These are phyloP conservation scores for Thunnus thynnus DNA, from an alignment of 2,113 vertebrate genomes.

Conservation along the genomic window DNA sequence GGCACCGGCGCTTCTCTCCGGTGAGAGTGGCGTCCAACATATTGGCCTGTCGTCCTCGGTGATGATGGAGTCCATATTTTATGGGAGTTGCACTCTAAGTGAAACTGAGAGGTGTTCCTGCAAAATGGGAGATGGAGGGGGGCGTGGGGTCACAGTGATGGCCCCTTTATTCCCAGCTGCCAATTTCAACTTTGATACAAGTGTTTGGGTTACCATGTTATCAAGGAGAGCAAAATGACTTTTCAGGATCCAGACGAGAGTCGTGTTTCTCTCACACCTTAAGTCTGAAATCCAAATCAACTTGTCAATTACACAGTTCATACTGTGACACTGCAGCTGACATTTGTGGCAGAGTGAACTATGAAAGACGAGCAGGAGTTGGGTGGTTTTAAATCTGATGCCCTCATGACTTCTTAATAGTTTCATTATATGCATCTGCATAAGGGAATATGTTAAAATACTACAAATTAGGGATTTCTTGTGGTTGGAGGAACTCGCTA, in stretches of 20 bases:
- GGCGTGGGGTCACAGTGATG: slow-evolving; percentile 56
- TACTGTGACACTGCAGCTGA: background rate
- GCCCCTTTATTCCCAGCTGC: slow-evolving; percentile 66
- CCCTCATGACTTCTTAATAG: background rate
- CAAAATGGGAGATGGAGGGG: slow-evolving; percentile 64
- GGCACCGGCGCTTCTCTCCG: slow-evolving; percentile 62
- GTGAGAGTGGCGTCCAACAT: slow-evolving; percentile 70
- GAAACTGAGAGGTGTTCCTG: slow-evolving; percentile 75
- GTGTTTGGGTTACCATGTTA: slow-evolving; percentile 67
- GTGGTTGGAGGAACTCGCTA: background rate
- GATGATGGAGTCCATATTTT: slow-evolving; percentile 76
- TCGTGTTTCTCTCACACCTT: slow-evolving; percentile 29
- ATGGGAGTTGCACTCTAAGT: slow-evolving; percentile 68
- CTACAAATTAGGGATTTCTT: background rate
- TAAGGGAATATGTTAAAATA: background rate
- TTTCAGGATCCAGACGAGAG: slow-evolving; percentile 51
- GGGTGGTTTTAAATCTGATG: background rate
- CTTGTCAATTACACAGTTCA: slow-evolving; percentile 36
- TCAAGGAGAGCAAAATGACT: slow-evolving; percentile 66
- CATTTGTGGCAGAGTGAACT: slow-evolving; percentile 29
- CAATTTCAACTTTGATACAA: slow-evolving; percentile 75
- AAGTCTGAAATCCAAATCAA: slow-evolving; percentile 52
- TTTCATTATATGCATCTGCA: background rate
- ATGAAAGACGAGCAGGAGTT: background rate
- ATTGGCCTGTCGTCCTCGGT: slow-evolving; percentile 77